Evolutionary conservation across 2,888 invertebrate species (phyloP), one percentile per base, ranked within the genome.

Genomic region (Margaritifera margaritifera): DNA sequence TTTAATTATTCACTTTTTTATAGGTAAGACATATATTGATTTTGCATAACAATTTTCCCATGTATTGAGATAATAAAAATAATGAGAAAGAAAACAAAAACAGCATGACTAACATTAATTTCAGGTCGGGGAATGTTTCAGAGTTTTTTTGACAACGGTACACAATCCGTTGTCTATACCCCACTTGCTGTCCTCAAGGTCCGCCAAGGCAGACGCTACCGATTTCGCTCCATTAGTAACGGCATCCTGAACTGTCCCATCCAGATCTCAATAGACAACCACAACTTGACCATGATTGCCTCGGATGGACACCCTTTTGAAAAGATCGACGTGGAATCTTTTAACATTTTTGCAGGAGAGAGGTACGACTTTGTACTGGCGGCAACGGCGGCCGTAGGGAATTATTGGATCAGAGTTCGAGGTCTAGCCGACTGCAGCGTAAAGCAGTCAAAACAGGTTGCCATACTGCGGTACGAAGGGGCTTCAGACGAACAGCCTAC

Each of bases 401-500:
- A 79, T 91, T 74, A 71, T 50, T 74, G 74, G 74, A 68, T 74
- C 31, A 25, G 74, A n/a, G 64, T 64, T 6, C 55, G 66, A 11
- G 74, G 74, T 20, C n/a, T 74, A 19, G 74, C 74, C 18, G 74
- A 71, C 22, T 74, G 74, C 64, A 66, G 68, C 25, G 59, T 59
- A 25, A 25, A 59, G 20, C 1, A 20, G 19, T 22, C 59, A 25
- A 59, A 59, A 25, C 96, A 97, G 90, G 91, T 96, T 22, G 94
- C 93, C 74, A 94, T 97, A 83, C 91, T 97, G 77, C 93, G 96
- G 78, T 97, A 97, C 90, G 95, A 92, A 84, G 92, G 93, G 85
- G 87, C 93, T n/a, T 56, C 70, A 0, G 75, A 75, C 1, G 75
- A 65, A 6, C 69, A 77, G 18, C 85, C 85, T 2, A 8, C 56